Evolutionary conservation across 2,888 invertebrate genomes (phyloP).

Genomic region (Hartigia nigra): DNA sequence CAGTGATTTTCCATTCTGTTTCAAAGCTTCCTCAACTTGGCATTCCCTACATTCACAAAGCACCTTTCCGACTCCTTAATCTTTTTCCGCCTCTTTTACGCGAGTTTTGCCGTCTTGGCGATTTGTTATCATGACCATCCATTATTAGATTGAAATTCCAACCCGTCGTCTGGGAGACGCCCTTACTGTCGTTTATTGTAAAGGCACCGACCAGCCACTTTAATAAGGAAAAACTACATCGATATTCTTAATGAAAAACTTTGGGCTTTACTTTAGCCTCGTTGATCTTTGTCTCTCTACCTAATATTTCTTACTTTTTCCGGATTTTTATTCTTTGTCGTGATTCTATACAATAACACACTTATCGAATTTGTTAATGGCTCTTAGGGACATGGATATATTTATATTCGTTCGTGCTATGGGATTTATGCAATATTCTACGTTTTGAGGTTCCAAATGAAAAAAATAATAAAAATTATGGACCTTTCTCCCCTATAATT

Average conservation of each 20-base stretch:
- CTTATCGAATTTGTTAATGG: background rate
- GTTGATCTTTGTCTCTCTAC: background rate
- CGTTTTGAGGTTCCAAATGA: background rate
- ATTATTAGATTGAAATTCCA: constrained; percentile 28
- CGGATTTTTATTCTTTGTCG: background rate
- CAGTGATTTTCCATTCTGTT: background rate
- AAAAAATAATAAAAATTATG: background rate
- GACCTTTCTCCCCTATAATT: background rate
- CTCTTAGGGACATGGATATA: background rate
- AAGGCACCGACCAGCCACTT: background rate
- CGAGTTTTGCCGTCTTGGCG: background rate
- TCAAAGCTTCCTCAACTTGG: background rate
- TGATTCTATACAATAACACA: background rate
- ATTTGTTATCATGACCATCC: background rate
- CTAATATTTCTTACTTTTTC: background rate
- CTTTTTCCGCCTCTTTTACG: background rate
- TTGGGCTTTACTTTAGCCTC: background rate
- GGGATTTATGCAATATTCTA: background rate
- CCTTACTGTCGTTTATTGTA: background rate
- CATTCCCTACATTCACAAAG: background rate
- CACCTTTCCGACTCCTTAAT: background rate
- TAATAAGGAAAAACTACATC: background rate
- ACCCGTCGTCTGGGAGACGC: background rate
- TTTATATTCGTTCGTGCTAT: background rate
- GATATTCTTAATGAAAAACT: constrained; percentile 13